Evolutionary conservation across 2,113 vertebrate species (phyloP).

Genomic region (Pithys albifrons): DNA sequence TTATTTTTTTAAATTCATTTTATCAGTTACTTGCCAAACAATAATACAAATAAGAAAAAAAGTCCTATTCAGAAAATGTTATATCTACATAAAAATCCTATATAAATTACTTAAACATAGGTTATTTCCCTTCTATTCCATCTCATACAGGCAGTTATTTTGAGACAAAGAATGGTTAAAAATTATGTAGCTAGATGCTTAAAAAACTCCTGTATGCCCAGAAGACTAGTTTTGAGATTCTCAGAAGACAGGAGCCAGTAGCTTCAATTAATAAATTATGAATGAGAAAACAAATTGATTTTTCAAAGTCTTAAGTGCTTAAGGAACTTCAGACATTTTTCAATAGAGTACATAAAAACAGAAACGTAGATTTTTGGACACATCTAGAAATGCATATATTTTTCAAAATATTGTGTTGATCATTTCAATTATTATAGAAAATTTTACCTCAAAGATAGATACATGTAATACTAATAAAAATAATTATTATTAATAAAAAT

Average conservation of each 20-base stretch:
- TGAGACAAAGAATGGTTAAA: background rate
- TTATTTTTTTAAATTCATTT: background rate
- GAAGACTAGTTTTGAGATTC: background rate
- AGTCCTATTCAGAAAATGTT: background rate
- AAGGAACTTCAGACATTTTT: background rate
- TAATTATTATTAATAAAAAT: no score
- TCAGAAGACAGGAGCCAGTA: background rate
- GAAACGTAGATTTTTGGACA: background rate
- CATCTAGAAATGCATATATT: background rate
- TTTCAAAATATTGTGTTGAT: background rate
- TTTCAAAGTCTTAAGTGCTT: background rate
- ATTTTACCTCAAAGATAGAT: background rate
- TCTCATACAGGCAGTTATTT: background rate
- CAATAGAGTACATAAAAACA: background rate
- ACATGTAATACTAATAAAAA: background rate
- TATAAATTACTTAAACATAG: background rate
- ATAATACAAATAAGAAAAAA: background rate
- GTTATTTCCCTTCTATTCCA: background rate
- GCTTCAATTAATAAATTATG: constrained; percentile 36
- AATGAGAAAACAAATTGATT: constrained; percentile 25
- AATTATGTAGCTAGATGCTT: background rate
- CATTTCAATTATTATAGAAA: background rate
- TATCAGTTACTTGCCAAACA: background rate
- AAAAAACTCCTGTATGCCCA: background rate
- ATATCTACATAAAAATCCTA: background rate